These are phyloP conservation scores for Drosophila chauvacae DNA, from an alignment of 1,140 invertebrate genomes.

Conservation along the genomic window DNA sequence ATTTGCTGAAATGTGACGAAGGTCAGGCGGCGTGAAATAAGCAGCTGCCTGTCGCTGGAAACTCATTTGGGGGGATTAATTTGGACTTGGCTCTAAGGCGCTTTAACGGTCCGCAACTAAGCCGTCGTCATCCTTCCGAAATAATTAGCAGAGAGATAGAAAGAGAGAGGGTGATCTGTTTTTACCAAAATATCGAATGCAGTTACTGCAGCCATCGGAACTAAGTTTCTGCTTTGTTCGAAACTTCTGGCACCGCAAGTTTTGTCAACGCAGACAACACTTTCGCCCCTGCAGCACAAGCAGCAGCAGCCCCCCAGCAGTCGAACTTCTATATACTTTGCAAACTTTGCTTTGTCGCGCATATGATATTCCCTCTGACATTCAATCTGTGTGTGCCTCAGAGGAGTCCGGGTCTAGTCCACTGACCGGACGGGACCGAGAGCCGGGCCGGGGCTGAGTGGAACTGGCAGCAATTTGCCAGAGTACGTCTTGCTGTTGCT, in stretches of 20 bases:
- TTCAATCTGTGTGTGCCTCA: slow-evolving; percentile 66
- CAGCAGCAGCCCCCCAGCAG: not conserved
- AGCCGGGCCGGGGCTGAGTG: slow-evolving; percentile 1
- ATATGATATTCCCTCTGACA: slow-evolving; percentile 77
- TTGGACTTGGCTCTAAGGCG: slow-evolving; percentile 63
- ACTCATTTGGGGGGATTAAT: slow-evolving; percentile 75
- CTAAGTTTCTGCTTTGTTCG: slow-evolving; percentile 62
- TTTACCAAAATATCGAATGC: slow-evolving; percentile 45
- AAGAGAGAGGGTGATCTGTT: slow-evolving; percentile 40
- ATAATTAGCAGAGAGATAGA: slow-evolving; percentile 49
- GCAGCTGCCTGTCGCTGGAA: slow-evolving; percentile 57
- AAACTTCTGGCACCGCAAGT: slow-evolving; percentile 67
- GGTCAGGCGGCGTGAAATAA: slow-evolving; percentile 51
- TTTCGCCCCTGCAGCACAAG: slow-evolving; percentile 7
- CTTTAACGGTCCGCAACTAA: slow-evolving; percentile 53
- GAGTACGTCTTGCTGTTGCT: slow-evolving; percentile 55
- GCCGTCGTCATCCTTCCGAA: slow-evolving; percentile 2
- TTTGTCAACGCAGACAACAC: slow-evolving; percentile 59
- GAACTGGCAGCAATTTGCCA: slow-evolving; percentile 58
- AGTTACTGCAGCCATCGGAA: slow-evolving; percentile 21
- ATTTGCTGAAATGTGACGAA: slow-evolving; percentile 43
- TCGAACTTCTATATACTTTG: slow-evolving; percentile 11
- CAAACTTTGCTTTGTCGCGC: slow-evolving; percentile 59
- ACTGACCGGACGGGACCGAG: slow-evolving; percentile 45
- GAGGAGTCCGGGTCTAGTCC: slow-evolving; percentile 44